Percentiles rank a stretch among this genome's conserved stretches.
phyloP scores from a whole-genome alignment of 2,113 vertebrate species.

The Casuarius casuarius region DNA sequence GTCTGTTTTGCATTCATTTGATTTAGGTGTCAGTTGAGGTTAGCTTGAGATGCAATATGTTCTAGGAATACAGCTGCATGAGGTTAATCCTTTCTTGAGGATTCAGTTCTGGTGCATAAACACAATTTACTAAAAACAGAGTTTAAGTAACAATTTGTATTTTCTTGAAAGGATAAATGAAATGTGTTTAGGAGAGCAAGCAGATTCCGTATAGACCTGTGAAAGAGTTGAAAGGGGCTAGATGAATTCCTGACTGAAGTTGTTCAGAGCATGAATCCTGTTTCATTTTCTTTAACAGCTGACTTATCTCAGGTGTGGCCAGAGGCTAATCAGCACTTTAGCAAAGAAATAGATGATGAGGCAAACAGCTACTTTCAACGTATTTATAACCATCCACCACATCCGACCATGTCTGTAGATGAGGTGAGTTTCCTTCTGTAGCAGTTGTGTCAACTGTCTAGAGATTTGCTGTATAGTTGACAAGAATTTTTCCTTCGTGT shows the following conservation, averaged over 20 bases:
- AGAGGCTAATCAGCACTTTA: constrained; percentile 99
- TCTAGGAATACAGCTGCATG: background rate
- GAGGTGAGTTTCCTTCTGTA: constrained; percentile 82
- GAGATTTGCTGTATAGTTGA: background rate
- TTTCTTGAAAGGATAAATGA: background rate
- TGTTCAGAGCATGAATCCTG: background rate
- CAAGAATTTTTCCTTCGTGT: background rate
- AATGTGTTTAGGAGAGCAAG: background rate
- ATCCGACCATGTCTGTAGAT: constrained; percentile 99
- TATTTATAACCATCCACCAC: constrained; percentile 99
- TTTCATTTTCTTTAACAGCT: constrained; percentile 77
- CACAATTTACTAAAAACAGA: background rate
- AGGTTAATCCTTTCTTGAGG: background rate
- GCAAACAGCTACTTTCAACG: constrained; percentile 99
- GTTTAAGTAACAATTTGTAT: background rate
- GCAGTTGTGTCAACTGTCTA: background rate
- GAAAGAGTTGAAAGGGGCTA: background rate
- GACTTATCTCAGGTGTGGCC: constrained; percentile 99
- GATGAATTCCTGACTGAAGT: background rate
- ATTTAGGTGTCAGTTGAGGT: background rate
- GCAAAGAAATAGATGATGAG: constrained; percentile 99
- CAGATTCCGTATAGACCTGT: background rate
- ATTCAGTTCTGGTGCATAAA: background rate
- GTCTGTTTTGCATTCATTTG: background rate
- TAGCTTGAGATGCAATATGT: background rate